These are phyloP conservation scores for Pachliopta kotzebuea DNA, from an alignment of 2,888 invertebrate species.

Conservation along the genomic window DNA sequence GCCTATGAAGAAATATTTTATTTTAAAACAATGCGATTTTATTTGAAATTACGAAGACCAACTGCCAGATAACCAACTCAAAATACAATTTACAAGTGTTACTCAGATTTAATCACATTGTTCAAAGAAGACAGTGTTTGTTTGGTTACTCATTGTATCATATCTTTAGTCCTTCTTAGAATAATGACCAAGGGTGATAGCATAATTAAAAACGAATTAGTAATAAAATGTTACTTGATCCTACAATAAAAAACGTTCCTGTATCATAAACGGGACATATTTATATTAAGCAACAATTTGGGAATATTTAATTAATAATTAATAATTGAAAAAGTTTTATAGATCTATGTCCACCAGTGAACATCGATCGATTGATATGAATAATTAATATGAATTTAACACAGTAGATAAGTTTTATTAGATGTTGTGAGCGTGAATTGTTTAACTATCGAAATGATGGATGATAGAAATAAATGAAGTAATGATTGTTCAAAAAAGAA, in stretches of 20 bases:
- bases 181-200: background rate
- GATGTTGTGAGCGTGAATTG: no score
- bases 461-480: no score
- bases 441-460: no score
- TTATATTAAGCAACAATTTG: background rate
- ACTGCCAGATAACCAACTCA: background rate
- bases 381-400: no score
- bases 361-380: no score
- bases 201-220: background rate
- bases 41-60: background rate
- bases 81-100: background rate
- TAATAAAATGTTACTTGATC: background rate
- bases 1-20: background rate
- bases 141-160: background rate
- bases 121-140: background rate
- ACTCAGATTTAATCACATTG: background rate
- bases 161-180: background rate
- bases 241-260: background rate
- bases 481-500: no score
- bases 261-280: background rate
- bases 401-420: no score
- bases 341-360: no score
- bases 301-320: no score
- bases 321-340: no score
- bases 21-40: no score